Percentiles rank a stretch among this genome's conserved stretches.
Evolutionary conservation across 2,113 vertebrate genomes (phyloP).

Genomic region (Cyphomyrus plagiostoma): DNA sequence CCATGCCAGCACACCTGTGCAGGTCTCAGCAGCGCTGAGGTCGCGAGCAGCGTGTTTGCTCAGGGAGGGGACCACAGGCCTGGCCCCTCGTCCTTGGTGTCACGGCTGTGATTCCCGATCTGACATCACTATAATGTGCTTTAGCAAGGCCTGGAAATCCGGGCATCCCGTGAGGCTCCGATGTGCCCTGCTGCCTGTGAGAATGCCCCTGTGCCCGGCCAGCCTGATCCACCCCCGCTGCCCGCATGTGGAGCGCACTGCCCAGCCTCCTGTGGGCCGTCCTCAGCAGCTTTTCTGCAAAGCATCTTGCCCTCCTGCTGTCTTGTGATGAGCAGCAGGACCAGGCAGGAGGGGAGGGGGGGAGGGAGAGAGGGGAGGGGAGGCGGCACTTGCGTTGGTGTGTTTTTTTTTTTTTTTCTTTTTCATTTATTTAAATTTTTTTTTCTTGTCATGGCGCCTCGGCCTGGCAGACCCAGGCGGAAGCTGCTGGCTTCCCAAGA

Average conservation of each 20-base stretch:
- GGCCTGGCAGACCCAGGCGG: not conserved
- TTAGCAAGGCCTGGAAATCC: not conserved
- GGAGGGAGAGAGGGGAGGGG: no score
- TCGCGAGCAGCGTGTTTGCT: not conserved
- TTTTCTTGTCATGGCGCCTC: not conserved
- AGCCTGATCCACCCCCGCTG: not conserved
- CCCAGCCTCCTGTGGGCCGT: not conserved
- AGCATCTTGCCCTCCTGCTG: not conserved
- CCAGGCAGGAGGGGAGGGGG: not conserved
- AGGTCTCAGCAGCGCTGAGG: not conserved
- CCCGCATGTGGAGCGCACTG: not conserved
- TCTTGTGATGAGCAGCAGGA: not conserved
- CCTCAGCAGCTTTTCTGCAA: not conserved
- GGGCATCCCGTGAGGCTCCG: not conserved
- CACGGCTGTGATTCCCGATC: not conserved
- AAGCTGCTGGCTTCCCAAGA: not conserved
- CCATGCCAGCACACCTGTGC: not conserved
- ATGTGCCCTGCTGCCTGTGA: not conserved
- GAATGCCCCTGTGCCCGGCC: not conserved
- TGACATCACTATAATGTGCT: not conserved
- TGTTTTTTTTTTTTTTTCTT: not conserved
- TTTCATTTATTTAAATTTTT: no score
- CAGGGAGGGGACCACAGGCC: not conserved
- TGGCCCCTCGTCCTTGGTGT: not conserved
- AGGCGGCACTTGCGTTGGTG: not conserved